Conservation (phyloP, 35 echinoderm and acorn worm genomes). For the Heliocidaris tuberculata region DNA sequence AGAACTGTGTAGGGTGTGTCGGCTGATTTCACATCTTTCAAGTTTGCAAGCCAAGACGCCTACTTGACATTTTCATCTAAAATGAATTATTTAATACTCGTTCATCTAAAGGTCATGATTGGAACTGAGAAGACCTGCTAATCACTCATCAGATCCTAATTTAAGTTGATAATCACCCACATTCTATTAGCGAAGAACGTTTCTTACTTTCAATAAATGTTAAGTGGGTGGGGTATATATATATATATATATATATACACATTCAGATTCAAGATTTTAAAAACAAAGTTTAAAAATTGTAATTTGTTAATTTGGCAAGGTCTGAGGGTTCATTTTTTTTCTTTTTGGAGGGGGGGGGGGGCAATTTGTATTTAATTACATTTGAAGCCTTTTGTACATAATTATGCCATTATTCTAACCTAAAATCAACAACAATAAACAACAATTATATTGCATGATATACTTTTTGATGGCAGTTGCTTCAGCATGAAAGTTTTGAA, state of each 20-base stretch:
- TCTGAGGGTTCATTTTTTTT: not conserved
- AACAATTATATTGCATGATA: too few relatives aligned
- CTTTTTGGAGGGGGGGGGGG: not conserved
- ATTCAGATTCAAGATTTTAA: not conserved
- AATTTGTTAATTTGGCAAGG: too few relatives aligned
- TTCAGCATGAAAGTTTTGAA: too few relatives aligned
- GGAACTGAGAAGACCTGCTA: not conserved
- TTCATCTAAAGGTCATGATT: constrained; percentile 3
- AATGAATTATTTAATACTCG: not conserved
- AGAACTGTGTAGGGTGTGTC: not conserved
- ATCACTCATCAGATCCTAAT: not conserved
- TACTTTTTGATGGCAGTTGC: too few relatives aligned
- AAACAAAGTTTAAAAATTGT: not conserved
- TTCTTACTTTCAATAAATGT: not conserved
- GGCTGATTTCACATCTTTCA: not conserved
- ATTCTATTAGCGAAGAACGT: not conserved
- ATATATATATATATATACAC: too few relatives aligned
- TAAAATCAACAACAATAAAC: too few relatives aligned
- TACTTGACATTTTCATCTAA: not conserved
- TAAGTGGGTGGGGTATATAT: not conserved
- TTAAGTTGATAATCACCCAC: constrained; percentile 1
- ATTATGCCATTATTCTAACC: too few relatives aligned
- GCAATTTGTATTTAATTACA: not conserved
- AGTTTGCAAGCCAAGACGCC: not conserved
- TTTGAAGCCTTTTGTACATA: too few relatives aligned